A percentile compares a stretch with the other conserved stretches of the same genome.
Conservation (phyloP, 2,113 vertebrate species). For the Ovis canadensis region DNA sequence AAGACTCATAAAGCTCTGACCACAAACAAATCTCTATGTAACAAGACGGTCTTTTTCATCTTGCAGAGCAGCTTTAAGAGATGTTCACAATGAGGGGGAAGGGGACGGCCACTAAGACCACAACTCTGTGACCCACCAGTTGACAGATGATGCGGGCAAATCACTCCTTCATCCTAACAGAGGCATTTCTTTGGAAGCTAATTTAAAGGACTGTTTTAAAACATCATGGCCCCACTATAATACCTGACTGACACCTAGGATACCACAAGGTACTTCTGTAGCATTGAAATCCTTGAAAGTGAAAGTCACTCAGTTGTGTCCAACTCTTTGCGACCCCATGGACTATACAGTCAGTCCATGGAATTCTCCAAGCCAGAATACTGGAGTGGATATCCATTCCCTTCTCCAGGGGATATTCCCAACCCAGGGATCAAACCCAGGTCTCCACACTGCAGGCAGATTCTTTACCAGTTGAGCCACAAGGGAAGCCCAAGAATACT, state of each 20-base stretch:
- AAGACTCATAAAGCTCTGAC: neutral
- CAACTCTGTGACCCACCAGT: neutral
- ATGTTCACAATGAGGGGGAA: neutral
- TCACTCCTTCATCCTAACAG: neutral
- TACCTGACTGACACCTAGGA: neutral
- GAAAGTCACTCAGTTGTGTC: neutral
- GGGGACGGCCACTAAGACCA: neutral
- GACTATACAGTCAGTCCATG: neutral
- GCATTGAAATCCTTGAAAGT: neutral
- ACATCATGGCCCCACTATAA: rapidly evolving
- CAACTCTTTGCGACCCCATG: neutral
- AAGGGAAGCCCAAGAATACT: neutral
- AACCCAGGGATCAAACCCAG: neutral
- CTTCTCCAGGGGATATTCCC: neutral
- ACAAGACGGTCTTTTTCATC: neutral
- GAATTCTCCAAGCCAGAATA: neutral
- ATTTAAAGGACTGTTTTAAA: neutral
- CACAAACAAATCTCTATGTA: neutral
- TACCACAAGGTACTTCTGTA: neutral
- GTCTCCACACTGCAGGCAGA: rapidly evolving
- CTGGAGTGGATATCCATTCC: neutral
- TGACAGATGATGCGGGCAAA: neutral
- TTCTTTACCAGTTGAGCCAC: neutral
- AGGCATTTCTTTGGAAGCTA: neutral
- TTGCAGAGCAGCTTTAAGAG: neutral